These are phyloP conservation scores for Philaethria dido DNA, from an alignment of 2,888 invertebrate genomes.

Conservation along the genomic window DNA sequence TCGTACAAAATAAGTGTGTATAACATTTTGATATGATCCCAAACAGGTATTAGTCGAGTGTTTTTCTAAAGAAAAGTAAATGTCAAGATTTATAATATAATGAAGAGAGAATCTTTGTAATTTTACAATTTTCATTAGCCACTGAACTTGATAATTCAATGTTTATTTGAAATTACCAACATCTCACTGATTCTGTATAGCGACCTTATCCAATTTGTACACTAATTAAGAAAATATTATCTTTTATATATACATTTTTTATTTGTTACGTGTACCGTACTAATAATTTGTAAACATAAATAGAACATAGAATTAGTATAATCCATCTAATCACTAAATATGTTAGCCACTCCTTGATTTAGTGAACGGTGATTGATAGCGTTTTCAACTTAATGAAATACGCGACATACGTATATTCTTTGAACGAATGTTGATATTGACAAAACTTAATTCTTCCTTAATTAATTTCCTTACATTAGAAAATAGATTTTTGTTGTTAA, in stretches of 20 bases:
- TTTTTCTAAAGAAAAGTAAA: slow-evolving; percentile 6
- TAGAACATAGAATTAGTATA: not conserved
- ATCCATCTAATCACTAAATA: not conserved
- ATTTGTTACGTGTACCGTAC: not conserved
- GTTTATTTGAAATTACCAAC: slow-evolving; percentile 34
- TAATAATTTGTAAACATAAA: not conserved
- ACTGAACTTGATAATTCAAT: slow-evolving; percentile 44
- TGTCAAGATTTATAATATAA: slow-evolving; percentile 2
- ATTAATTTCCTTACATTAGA: too few species aligned
- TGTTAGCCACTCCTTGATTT: slow-evolving; percentile 17
- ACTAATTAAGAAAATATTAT: slow-evolving; percentile 16
- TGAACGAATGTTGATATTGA: not conserved
- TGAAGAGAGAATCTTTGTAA: slow-evolving; percentile 5
- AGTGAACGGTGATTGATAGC: slow-evolving; percentile 3
- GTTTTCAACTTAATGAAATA: slow-evolving; percentile 13
- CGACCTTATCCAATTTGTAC: slow-evolving; percentile 25
- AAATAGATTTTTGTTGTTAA: not conserved
- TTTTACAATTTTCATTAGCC: slow-evolving; percentile 37
- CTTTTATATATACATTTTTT: not conserved
- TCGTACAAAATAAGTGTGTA: not conserved
- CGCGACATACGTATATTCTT: not conserved
- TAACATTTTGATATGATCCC: not conserved
- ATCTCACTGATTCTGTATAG: slow-evolving; percentile 34
- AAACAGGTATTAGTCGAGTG: not conserved
- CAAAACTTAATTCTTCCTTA: not conserved